These are phyloP conservation scores for Hemibagrus wyckioides DNA, from an alignment of 2,113 vertebrate species.

Conservation along the genomic window DNA sequence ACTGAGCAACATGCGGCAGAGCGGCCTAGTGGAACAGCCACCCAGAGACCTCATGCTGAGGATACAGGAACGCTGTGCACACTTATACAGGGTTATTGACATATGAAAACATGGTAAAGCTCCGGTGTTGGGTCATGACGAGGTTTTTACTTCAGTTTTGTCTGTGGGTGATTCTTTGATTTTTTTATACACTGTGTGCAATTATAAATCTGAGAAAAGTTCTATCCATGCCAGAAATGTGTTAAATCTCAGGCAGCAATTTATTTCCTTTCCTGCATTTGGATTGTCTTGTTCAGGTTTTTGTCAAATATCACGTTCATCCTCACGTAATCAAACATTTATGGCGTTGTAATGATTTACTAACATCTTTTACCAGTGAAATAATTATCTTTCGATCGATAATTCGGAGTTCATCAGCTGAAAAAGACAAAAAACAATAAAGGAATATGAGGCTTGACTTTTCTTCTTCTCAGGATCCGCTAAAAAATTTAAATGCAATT, in stretches of 20 bases:
- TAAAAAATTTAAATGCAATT: not conserved
- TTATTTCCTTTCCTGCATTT: too few species aligned
- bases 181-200: too few species aligned
- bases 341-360: not conserved
- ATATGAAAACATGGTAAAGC: not conserved
- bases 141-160: not conserved
- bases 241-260: not conserved
- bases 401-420: not conserved
- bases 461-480: not conserved
- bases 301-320: too few species aligned
- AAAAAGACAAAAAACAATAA: not conserved
- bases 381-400: not conserved
- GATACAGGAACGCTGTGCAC: not conserved
- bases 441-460: not conserved
- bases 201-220: too few species aligned
- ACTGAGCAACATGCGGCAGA: slow-evolving; percentile 23
- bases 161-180: not conserved
- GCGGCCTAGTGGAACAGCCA: slow-evolving; percentile 6
- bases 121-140: not conserved
- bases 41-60: not conserved
- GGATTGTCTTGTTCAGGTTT: too few species aligned
- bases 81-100: not conserved
- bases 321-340: not conserved
- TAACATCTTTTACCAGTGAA: not conserved
- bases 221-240: not conserved